phyloP scores from a whole-genome alignment of 2,888 invertebrate species.

The Lycocerus yunnanus region DNA sequence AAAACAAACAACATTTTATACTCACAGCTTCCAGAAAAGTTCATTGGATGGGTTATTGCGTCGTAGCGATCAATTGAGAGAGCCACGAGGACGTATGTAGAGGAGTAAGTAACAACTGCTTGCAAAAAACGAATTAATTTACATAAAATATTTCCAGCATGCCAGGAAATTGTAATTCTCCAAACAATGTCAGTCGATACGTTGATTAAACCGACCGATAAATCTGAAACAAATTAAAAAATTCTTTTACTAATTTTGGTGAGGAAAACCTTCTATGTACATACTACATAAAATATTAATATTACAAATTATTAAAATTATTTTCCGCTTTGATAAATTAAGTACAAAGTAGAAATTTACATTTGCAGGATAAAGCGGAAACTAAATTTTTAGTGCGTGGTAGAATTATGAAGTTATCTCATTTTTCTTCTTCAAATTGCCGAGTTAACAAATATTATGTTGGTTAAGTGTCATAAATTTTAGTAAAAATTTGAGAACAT shows the following conservation, averaged over 20 bases:
- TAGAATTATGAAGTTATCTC: neutral
- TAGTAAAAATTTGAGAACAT: neutral
- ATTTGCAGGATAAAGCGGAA: neutral
- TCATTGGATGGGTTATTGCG: slow-evolving; percentile 93
- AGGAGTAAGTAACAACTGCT: slow-evolving; percentile 88
- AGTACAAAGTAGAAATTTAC: neutral
- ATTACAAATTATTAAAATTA: neutral
- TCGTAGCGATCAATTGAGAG: slow-evolving; percentile 92
- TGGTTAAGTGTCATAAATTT: neutral
- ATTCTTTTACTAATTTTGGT: neutral
- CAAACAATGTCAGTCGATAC: slow-evolving; percentile 89
- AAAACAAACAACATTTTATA: slow-evolving; percentile 45
- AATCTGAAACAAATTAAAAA: slow-evolving; percentile 65
- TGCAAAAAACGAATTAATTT: slow-evolving; percentile 84
- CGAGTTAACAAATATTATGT: neutral
- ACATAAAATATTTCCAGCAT: slow-evolving; percentile 87
- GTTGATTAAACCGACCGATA: slow-evolving; percentile 84
- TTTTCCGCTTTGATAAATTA: neutral
- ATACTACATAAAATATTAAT: too few relatives aligned
- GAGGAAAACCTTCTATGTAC: neutral
- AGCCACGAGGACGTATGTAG: slow-evolving; percentile 90
- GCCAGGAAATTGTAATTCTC: slow-evolving; percentile 87
- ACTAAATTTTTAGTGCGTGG: neutral
- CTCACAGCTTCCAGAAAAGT: slow-evolving; percentile 94
- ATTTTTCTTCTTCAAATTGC: neutral